phyloP scores from a whole-genome alignment of 2,888 invertebrate genomes.

The Acholoe squamosa region DNA sequence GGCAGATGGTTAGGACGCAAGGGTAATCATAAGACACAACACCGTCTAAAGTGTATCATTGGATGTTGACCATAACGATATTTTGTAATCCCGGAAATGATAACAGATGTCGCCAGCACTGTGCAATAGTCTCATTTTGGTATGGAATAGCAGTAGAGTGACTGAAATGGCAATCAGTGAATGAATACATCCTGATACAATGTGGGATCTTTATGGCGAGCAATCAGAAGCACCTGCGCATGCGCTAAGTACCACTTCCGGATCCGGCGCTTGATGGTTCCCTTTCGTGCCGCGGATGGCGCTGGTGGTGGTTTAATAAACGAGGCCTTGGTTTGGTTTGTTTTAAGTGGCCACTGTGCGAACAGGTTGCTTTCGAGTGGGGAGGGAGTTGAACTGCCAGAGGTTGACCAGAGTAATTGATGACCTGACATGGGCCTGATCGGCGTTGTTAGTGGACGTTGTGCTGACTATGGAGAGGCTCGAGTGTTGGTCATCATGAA shows the following conservation, averaged over 20 bases:
- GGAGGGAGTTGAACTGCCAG: no score
- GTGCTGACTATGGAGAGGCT: background rate
- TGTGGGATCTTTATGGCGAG: conserved; percentile 14
- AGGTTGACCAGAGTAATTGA: conserved; percentile 47
- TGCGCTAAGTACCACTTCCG: conserved; percentile 8
- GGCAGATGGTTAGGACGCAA: no score
- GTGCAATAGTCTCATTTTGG: no score
- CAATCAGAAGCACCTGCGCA: conserved; percentile 29
- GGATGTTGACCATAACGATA: no score
- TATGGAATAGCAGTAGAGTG: background rate
- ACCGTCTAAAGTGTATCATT: no score
- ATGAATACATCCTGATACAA: background rate
- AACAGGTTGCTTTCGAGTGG: conserved; percentile 32
- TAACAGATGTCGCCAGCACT: no score
- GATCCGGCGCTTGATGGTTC: conserved; percentile 39
- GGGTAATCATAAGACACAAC: no score
- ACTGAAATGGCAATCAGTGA: background rate
- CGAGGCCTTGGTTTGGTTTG: background rate
- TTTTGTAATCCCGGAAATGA: no score
- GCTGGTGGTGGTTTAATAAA: background rate
- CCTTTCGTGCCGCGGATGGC: conserved; percentile 17
- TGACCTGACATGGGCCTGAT: background rate
- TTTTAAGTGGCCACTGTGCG: conserved; percentile 19
- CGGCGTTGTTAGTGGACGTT: background rate
- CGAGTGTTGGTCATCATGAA: background rate